A percentile compares a stretch with the other conserved stretches of the same genome.
Evolutionary conservation across 2,113 vertebrate genomes (phyloP).

Genomic region (Cathartes aura): DNA sequence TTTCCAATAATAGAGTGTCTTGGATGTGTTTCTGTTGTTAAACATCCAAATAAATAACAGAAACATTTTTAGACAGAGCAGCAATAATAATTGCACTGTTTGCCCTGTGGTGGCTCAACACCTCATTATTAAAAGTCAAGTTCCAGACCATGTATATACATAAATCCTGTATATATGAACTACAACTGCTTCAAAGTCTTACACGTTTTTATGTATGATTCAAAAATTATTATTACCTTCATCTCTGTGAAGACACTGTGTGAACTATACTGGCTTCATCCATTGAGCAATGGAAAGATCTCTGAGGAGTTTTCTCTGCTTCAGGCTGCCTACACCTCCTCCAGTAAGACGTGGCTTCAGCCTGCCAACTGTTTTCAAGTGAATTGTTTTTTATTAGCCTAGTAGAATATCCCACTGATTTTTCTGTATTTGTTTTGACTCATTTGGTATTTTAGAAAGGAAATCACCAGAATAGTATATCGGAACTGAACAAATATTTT

Average conservation of each 20-base stretch:
- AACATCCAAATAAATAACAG: background rate
- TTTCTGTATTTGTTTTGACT: constrained; percentile 38
- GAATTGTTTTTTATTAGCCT: constrained; percentile 12
- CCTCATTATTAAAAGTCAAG: background rate
- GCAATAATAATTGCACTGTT: background rate
- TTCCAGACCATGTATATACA: background rate
- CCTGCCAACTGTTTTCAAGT: background rate
- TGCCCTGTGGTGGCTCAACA: background rate
- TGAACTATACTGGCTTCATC: background rate
- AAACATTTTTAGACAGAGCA: background rate
- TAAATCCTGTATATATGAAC: background rate
- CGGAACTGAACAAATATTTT: background rate
- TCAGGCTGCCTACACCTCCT: background rate
- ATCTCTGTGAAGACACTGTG: background rate
- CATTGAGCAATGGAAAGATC: background rate
- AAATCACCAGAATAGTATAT: background rate
- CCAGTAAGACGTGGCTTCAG: background rate
- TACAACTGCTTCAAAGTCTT: background rate
- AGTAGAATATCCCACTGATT: background rate
- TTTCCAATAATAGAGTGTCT: background rate
- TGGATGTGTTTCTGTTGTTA: background rate
- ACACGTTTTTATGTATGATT: background rate
- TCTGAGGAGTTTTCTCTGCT: background rate
- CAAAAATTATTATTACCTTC: background rate
- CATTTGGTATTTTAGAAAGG: constrained; percentile 2